Evolutionary conservation across 2,888 invertebrate species (phyloP).

Genomic region (Melipona bicolor): DNA sequence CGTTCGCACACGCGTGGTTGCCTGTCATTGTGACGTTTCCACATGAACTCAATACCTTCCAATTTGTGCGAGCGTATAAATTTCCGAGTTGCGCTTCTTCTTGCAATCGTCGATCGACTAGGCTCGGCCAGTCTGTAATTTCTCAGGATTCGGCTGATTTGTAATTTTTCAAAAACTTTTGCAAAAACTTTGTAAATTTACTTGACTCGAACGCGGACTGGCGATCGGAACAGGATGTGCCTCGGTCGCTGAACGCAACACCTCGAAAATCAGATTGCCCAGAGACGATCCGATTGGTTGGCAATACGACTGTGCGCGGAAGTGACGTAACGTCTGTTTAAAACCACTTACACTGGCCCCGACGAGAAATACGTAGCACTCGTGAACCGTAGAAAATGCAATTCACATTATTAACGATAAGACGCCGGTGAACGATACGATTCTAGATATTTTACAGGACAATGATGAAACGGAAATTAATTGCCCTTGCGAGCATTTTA

Average conservation of each 20-base stretch:
- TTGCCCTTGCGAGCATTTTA: background rate
- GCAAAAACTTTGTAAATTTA: background rate
- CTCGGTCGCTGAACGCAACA: background rate
- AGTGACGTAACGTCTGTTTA: background rate
- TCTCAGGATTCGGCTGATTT: background rate
- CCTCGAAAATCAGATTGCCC: background rate
- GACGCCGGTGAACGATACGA: background rate
- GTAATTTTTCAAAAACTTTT: background rate
- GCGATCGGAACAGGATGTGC: background rate
- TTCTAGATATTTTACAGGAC: background rate
- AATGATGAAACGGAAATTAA: background rate
- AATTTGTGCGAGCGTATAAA: background rate
- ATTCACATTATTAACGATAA: background rate
- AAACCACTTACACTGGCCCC: background rate
- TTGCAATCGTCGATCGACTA: background rate
- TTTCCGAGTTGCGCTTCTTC: background rate
- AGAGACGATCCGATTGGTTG: background rate
- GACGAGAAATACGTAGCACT: background rate
- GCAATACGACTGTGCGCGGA: background rate
- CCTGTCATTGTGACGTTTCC: background rate
- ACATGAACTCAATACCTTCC: background rate
- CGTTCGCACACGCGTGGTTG: slow-evolving; percentile 21
- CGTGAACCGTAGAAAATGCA: background rate
- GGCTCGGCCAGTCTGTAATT: too few relatives aligned
- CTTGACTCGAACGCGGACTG: too few relatives aligned